Evolutionary conservation across 2,113 vertebrate genomes (phyloP), one percentile per base, ranked within the genome.

Genomic region (Rhea pennata): DNA sequence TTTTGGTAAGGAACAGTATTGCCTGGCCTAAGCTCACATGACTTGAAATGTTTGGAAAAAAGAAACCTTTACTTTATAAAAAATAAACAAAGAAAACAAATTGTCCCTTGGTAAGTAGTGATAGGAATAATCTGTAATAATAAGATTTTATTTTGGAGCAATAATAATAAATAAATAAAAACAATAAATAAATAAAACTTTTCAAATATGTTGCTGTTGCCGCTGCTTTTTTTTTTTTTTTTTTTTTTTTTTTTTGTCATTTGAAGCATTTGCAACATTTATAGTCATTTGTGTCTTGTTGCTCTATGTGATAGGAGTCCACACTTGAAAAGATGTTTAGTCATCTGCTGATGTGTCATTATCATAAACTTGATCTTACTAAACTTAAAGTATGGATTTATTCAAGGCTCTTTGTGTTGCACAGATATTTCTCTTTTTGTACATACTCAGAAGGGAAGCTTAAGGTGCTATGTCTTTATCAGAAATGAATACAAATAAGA

Each of bases 341-440:
- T 27, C n/a, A 58, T 46, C 65, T 74, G 26, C 39, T n/a, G 36
- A 7, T 66, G 6, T 56, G 31, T 9, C 3, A 4, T 88, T 77
- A 27, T 48, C 10, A 71, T 13, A 69, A 80, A 73, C 23, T 69
- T 76, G 8, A 70, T 42, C 9, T 62, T 56, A 31, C 2, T 82
- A 29, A 79, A 77, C 23, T 70, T 20, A 59, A 86, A 78, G 56
- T 84, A 84, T 15, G 56, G 26, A 12, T 44, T 20, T 4, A 66
- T 81, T 69, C 2, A 40, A 5, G 0, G 6, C 33, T 44, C 9
- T 50, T 51, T 7, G 48, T 9, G 1, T 48, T 84, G 1, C n/a
- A 26, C 13, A 7, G 9, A 24, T 50, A 44, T 65, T 82, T 78
- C 11, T 72, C 9, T n/a, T 82, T 90, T 71, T 89, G 9, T n/a